Conservation (phyloP, 2,797 vertebrate genomes). For the Heterohyrax brucei region DNA sequence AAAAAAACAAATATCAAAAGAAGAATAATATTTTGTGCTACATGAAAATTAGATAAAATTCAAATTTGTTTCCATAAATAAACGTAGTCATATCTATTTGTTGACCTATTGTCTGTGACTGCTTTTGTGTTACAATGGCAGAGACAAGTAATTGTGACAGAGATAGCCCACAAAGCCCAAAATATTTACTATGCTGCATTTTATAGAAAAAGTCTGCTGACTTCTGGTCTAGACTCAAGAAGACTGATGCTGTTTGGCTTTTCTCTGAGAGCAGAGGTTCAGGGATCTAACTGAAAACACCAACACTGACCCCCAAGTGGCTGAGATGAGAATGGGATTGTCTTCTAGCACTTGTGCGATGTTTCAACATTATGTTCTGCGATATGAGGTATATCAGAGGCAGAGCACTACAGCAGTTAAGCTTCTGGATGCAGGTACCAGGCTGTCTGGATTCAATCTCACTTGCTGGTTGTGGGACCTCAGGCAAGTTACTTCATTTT, state of each 20-base stretch:
- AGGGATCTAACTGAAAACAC: background rate
- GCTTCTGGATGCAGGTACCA: background rate
- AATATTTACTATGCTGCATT: background rate
- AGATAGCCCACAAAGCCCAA: background rate
- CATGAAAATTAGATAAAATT: background rate
- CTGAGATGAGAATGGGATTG: background rate
- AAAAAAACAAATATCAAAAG: background rate
- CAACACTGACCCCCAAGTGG: background rate
- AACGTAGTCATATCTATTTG: background rate
- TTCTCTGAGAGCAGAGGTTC: background rate
- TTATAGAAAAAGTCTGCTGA: background rate
- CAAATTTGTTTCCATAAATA: constrained; percentile 24
- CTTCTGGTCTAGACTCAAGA: constrained; percentile 6
- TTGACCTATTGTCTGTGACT: background rate
- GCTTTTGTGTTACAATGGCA: background rate
- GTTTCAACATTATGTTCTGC: background rate
- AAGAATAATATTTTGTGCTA: constrained; percentile 25
- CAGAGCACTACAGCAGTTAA: background rate
- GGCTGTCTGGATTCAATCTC: background rate
- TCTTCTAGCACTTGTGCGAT: background rate
- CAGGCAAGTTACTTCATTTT: background rate
- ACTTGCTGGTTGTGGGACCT: background rate
- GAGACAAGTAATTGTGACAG: constrained; percentile 18
- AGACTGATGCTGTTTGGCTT: background rate
- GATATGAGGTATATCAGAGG: background rate